Conservation (phyloP, 2,113 vertebrate genomes). For the Acrocephalus kingi region DNA sequence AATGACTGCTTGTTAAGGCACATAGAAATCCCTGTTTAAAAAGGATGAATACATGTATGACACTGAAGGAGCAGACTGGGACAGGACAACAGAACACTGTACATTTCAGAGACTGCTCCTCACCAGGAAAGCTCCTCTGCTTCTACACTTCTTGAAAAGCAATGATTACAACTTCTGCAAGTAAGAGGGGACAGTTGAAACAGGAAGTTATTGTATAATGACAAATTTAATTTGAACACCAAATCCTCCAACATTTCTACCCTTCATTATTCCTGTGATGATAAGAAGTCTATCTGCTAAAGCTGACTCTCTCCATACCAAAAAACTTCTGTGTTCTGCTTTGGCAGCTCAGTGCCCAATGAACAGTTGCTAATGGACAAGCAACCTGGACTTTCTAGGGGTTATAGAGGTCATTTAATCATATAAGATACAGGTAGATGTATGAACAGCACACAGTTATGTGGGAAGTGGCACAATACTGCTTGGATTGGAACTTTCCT, state of each 20-base stretch:
- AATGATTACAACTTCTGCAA: neutral
- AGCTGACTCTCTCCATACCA: neutral
- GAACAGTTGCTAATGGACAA: conserved; percentile 18
- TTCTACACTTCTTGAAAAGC: neutral
- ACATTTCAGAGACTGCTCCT: neutral
- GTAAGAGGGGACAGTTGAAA: neutral
- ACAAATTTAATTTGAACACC: neutral
- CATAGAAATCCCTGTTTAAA: neutral
- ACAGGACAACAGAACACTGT: neutral
- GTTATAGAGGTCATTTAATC: conserved; percentile 27
- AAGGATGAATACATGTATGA: neutral
- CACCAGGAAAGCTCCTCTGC: neutral
- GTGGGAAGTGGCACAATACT: neutral
- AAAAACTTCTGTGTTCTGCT: conserved; percentile 34
- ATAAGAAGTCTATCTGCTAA: conserved; percentile 7
- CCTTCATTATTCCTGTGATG: neutral
- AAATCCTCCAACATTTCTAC: neutral
- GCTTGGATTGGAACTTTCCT: conserved; percentile 23
- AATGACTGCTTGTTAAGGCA: neutral
- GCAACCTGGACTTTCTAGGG: conserved; percentile 19
- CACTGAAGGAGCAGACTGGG: neutral
- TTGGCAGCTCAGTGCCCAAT: conserved; percentile 6
- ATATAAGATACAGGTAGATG: neutral
- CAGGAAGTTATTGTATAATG: neutral
- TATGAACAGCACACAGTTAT: neutral